Percentiles rank a stretch among this genome's conserved stretches.
phyloP scores from a whole-genome alignment of 2,113 vertebrate genomes.

The Callipepla californica region DNA sequence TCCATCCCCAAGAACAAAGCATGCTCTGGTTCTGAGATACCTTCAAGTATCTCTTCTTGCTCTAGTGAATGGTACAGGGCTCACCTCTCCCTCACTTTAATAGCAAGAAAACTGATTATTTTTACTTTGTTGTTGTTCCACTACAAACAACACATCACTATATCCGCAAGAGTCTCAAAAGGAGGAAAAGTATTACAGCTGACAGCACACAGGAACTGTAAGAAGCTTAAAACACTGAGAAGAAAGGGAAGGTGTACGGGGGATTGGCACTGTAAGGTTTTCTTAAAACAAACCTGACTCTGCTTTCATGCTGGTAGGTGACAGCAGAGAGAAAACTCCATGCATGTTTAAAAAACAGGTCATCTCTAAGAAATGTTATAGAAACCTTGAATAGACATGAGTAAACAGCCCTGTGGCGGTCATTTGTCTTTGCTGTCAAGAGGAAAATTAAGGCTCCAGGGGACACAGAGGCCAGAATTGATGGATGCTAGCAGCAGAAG shows the following conservation, averaged over 20 bases:
- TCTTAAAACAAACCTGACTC: not conserved
- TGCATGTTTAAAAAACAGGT: slow-evolving; percentile 49
- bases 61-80: not conserved
- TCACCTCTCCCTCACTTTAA: not conserved
- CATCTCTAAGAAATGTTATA: not conserved
- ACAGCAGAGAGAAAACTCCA: not conserved
- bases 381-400: slow-evolving; percentile 40
- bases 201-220: not conserved
- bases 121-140: not conserved
- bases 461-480: slow-evolving; percentile 20
- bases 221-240: not conserved
- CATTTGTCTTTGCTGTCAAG: slow-evolving; percentile 68
- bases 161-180: not conserved
- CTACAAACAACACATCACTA: not conserved
- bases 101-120: not conserved
- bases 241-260: not conserved
- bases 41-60: not conserved
- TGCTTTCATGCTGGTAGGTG: not conserved
- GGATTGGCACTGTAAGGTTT: not conserved
- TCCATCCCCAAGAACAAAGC: not conserved
- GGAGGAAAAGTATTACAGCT: not conserved
- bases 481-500: slow-evolving; percentile 50
- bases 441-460: slow-evolving; percentile 63
- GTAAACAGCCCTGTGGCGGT: slow-evolving; percentile 44
- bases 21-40: not conserved